Percentiles rank a stretch among this genome's conserved stretches.
These are phyloP conservation scores for Drosophila nannoptera DNA, from an alignment of 1,140 invertebrate genomes.

Conservation along the genomic window DNA sequence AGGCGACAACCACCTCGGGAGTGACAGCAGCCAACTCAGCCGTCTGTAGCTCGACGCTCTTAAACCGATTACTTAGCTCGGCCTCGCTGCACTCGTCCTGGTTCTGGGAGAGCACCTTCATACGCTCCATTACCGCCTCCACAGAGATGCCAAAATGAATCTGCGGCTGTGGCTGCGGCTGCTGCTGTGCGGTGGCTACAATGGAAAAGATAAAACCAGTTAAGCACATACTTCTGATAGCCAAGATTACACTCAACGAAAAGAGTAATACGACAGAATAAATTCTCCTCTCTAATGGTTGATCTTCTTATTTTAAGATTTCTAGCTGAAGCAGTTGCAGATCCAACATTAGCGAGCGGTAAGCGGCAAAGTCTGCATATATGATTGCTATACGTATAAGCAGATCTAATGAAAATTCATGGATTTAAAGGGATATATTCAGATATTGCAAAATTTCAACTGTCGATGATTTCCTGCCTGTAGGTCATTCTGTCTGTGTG, in stretches of 20 bases:
- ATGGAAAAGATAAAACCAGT: not conserved
- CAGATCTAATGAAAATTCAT: no score
- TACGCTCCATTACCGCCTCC: conserved; percentile 88
- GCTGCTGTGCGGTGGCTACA: conserved; percentile 62
- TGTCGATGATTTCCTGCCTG: not conserved
- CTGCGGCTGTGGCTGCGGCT: conserved; percentile 79
- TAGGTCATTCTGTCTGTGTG: not conserved
- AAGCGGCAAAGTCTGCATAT: no score
- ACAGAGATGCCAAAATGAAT: conserved; percentile 82
- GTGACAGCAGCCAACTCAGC: conserved; percentile 84
- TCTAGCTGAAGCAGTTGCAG: not conserved
- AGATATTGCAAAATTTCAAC: no score
- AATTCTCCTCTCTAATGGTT: no score
- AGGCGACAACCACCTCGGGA: conserved; percentile 73
- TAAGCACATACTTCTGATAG: not conserved
- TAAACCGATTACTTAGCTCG: conserved; percentile 88
- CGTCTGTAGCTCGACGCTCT: conserved; percentile 87
- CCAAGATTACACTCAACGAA: not conserved
- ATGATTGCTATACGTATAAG: no score
- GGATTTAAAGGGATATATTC: no score
- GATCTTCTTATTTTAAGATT: not conserved
- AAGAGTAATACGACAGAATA: not conserved
- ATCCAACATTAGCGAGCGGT: not conserved
- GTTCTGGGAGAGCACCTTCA: conserved; percentile 88
- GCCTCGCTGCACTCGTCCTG: conserved; percentile 86